Evolutionary conservation across 2,888 invertebrate species (phyloP).

Genomic region (Cryptocheilus praepositus): DNA sequence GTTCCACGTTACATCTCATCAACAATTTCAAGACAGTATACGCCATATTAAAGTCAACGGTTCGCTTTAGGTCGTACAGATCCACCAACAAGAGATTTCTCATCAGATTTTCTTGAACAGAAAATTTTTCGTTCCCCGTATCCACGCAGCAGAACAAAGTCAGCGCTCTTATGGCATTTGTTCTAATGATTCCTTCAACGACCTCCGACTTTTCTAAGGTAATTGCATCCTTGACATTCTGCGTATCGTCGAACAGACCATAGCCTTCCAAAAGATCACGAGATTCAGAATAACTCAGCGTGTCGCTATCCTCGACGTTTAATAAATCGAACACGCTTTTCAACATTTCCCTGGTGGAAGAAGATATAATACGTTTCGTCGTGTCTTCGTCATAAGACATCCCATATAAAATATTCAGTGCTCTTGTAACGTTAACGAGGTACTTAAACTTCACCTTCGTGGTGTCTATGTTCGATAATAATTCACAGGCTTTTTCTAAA

Average conservation of each 20-base stretch:
- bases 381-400: slow-evolving; percentile 48
- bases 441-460: slow-evolving; percentile 37
- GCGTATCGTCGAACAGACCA: slow-evolving; percentile 18
- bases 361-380: slow-evolving; percentile 50
- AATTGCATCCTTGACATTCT: slow-evolving; percentile 18
- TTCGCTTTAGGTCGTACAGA: slow-evolving; percentile 49
- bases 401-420: slow-evolving; percentile 55
- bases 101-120: slow-evolving; percentile 53
- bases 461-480: slow-evolving; percentile 42
- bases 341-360: slow-evolving; percentile 44
- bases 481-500: slow-evolving; percentile 41
- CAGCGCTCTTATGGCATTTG: slow-evolving; percentile 54
- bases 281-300: slow-evolving; percentile 14
- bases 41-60: slow-evolving; percentile 62
- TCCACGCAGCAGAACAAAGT: slow-evolving; percentile 58
- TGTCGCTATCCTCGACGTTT: slow-evolving; percentile 46
- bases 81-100: slow-evolving; percentile 59
- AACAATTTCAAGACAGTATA: slow-evolving; percentile 68
- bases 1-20: slow-evolving; percentile 38
- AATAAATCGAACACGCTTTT: slow-evolving; percentile 47
- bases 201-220: neutral
- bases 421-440: slow-evolving; percentile 47
- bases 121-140: slow-evolving; percentile 40
- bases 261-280: slow-evolving; percentile 21
- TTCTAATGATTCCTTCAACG: neutral